Conservation (phyloP, 2,888 invertebrate genomes). For the Drosophila neotestacea region DNA sequence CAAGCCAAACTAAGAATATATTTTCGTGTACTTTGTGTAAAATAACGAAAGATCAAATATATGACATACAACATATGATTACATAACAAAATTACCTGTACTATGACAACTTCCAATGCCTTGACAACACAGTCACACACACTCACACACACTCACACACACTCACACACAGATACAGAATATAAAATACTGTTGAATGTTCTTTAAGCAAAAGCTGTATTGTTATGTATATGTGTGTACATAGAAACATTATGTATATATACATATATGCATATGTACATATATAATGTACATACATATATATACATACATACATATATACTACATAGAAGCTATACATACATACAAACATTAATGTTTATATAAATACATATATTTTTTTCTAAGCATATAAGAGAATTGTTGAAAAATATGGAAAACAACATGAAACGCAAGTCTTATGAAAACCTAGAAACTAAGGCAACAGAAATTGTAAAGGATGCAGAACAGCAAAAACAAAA, state of each 20-base stretch:
- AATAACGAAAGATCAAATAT: slow-evolving; percentile 31
- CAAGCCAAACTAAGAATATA: slow-evolving; percentile 74
- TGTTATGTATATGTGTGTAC: slow-evolving; percentile 32
- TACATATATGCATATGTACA: slow-evolving; percentile 2
- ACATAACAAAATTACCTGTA: slow-evolving; percentile 23
- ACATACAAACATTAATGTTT: slow-evolving; percentile 6
- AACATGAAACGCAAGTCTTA: slow-evolving; percentile 85
- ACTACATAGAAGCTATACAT: slow-evolving; percentile 34
- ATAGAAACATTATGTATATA: slow-evolving; percentile 8
- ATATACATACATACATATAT: slow-evolving; percentile 1
- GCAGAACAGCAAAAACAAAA: slow-evolving; percentile 24
- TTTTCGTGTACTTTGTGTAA: slow-evolving; percentile 65
- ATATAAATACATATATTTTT: slow-evolving; percentile 60
- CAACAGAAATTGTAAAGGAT: slow-evolving; percentile 67
- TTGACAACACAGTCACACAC: slow-evolving; percentile 37
- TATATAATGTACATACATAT: neutral
- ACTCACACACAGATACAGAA: slow-evolving; percentile 6
- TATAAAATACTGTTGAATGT: slow-evolving; percentile 32
- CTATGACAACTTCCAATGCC: slow-evolving; percentile 44
- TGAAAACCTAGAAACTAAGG: slow-evolving; percentile 84
- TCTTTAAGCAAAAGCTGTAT: slow-evolving; percentile 23
- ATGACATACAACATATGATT: slow-evolving; percentile 14
- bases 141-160: slow-evolving; percentile 18
- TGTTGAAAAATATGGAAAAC: slow-evolving; percentile 75
- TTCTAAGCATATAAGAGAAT: slow-evolving; percentile 65